phyloP scores from a whole-genome alignment of 2,888 invertebrate species.

The Euclidia mi region DNA sequence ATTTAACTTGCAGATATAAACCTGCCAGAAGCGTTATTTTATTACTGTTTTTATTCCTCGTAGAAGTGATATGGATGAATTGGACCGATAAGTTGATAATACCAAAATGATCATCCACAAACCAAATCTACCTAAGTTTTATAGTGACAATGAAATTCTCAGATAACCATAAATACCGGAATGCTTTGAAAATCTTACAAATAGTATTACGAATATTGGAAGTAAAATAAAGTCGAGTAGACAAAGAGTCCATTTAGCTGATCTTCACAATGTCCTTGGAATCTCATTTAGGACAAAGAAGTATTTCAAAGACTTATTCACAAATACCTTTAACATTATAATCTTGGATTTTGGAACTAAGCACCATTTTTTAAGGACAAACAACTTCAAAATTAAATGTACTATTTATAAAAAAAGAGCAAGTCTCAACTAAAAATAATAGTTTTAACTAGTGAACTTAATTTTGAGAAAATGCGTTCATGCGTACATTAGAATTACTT shows the following conservation, averaged over 20 bases:
- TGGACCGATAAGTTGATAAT: constrained; percentile 15
- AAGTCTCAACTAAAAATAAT: too few species aligned
- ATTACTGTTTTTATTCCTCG: constrained; percentile 27
- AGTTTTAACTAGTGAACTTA: too few species aligned
- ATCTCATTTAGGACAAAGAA: constrained; percentile 21
- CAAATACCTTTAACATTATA: constrained; percentile 31
- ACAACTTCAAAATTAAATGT: constrained; percentile 27
- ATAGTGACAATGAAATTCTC: constrained; percentile 34
- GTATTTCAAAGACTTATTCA: constrained; percentile 18
- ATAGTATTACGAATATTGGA: constrained; percentile 38
- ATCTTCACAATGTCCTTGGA: constrained; percentile 24
- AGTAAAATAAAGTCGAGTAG: constrained; percentile 39
- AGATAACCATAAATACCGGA: constrained; percentile 40
- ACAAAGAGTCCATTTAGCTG: constrained; percentile 30
- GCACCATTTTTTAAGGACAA: too few species aligned
- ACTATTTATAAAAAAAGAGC: too few species aligned
- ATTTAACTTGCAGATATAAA: constrained; percentile 35
- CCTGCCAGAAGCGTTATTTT: constrained; percentile 18
- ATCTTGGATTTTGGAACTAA: too few species aligned
- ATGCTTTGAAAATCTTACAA: constrained; percentile 18
- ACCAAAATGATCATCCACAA: constrained; percentile 16
- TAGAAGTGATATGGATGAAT: constrained; percentile 35
- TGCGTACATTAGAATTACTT: too few species aligned
- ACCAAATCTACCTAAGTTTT: constrained; percentile 35
- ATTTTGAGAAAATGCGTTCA: too few species aligned